Conservation (phyloP, 2,797 vertebrate species). For the Thaleichthys pacificus region DNA sequence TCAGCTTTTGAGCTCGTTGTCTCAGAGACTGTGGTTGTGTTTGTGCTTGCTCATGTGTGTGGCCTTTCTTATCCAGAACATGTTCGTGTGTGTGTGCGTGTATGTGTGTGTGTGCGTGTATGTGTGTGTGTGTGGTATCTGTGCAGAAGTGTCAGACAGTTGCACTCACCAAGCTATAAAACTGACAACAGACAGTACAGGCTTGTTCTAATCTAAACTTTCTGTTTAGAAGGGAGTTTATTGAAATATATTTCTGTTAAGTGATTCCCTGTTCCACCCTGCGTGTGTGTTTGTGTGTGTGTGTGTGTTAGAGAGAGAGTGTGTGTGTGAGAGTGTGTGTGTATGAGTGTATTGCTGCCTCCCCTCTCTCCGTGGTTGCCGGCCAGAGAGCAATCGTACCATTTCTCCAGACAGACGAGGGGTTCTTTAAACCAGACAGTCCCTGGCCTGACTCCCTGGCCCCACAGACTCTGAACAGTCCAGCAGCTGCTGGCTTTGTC, state of each 20-base stretch:
- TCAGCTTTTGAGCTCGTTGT: background rate
- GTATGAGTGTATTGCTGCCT: background rate
- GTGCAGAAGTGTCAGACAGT: background rate
- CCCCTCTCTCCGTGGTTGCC: slow-evolving; percentile 29
- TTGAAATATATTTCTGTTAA: slow-evolving; percentile 29
- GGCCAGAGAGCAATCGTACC: slow-evolving; percentile 56
- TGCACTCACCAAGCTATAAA: background rate
- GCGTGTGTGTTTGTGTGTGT: background rate
- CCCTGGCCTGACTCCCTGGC: slow-evolving; percentile 14
- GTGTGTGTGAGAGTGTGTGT: background rate
- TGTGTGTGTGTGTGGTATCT: slow-evolving; percentile 4
- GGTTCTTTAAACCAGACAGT: slow-evolving; percentile 36
- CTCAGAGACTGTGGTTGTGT: slow-evolving; percentile 5
- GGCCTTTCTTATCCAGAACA: background rate
- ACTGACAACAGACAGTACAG: slow-evolving; percentile 26
- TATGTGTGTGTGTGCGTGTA: background rate
- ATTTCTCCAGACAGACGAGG: slow-evolving; percentile 49
- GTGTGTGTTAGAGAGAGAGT: background rate
- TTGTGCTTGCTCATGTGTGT: background rate
- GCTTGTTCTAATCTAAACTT: slow-evolving; percentile 34
- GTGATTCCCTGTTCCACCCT: background rate
- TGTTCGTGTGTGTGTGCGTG: slow-evolving; percentile 1
- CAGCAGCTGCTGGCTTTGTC: background rate
- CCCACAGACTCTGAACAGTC: slow-evolving; percentile 27
- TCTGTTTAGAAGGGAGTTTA: slow-evolving; percentile 36